Conservation (phyloP, 1,140 invertebrate species). For the Coelopa frigida region DNA sequence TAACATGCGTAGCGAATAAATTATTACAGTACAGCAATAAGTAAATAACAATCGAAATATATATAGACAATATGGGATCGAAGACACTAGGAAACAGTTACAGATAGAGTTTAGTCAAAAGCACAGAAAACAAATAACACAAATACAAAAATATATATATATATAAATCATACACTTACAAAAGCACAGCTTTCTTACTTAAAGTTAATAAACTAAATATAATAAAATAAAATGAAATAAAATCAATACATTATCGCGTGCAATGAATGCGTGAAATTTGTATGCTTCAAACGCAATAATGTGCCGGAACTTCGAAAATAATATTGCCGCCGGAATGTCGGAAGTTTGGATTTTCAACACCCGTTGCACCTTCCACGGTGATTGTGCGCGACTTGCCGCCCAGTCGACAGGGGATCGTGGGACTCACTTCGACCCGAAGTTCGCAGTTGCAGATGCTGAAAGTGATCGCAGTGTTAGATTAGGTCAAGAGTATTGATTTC, state of each 20-base stretch:
- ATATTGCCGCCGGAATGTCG: slow-evolving; percentile 30
- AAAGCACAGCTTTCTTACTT: slow-evolving; percentile 7
- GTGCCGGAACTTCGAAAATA: slow-evolving; percentile 40
- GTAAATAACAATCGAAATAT: no score
- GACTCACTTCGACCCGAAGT: slow-evolving; percentile 36
- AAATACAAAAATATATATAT: no score
- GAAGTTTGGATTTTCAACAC: slow-evolving; percentile 38
- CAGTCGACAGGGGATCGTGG: slow-evolving; percentile 32
- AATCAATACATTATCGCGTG: neutral
- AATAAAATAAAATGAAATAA: neutral
- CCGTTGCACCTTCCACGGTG: slow-evolving; percentile 31
- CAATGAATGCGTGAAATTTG: neutral
- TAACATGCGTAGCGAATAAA: no score
- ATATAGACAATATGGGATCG: no score
- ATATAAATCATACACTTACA: no score
- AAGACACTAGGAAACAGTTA: no score
- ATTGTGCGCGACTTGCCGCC: slow-evolving; percentile 35
- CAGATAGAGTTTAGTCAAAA: no score
- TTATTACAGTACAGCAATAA: no score
- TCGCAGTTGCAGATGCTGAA: slow-evolving; percentile 30
- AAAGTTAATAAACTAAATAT: neutral
- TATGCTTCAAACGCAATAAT: slow-evolving; percentile 29
- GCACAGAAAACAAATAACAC: no score
- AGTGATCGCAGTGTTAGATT: neutral
- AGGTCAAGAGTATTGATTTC: neutral